These are phyloP conservation scores for Drosophila acutilabella DNA, from an alignment of 2,888 invertebrate species.

Conservation along the genomic window DNA sequence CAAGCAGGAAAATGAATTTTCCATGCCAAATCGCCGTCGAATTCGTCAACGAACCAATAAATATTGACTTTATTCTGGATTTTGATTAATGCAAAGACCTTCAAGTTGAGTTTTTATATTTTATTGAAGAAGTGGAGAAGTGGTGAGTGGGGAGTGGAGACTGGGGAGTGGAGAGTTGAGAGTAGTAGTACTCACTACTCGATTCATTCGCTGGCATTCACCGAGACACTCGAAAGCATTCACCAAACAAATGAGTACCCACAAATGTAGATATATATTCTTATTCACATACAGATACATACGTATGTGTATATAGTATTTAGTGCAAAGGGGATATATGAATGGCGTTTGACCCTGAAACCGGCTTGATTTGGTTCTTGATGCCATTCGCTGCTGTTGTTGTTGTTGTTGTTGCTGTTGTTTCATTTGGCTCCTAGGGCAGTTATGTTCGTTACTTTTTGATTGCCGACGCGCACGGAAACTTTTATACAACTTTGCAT, in stretches of 20 bases:
- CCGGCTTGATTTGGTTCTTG: conserved; percentile 62
- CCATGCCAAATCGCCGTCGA: conserved; percentile 33
- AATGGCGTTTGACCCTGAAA: conserved; percentile 72
- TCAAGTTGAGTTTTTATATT: conserved; percentile 23
- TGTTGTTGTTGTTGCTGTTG: conserved; percentile 43
- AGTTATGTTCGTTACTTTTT: conserved; percentile 73
- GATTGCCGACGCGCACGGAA: conserved; percentile 80
- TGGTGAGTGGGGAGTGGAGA: too few species aligned
- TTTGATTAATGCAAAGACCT: conserved; percentile 56
- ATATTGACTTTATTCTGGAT: conserved; percentile 11
- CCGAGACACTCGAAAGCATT: conserved; percentile 19
- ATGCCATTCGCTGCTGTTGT: conserved; percentile 59
- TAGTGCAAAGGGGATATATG: conserved; percentile 18
- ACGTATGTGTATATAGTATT: not conserved
- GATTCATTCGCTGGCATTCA: conserved; percentile 36
- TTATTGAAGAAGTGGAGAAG: conserved; percentile 60
- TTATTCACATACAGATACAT: not conserved
- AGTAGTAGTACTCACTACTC: too few species aligned
- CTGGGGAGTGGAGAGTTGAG: too few species aligned
- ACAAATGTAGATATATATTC: not conserved
- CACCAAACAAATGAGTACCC: not conserved
- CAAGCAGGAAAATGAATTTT: conserved; percentile 19
- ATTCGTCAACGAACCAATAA: conserved; percentile 8
- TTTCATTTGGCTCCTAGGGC: conserved; percentile 34
- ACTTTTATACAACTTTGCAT: conserved; percentile 71